phyloP scores from a whole-genome alignment of 1,140 invertebrate species.

The Drosophila takahashii region DNA sequence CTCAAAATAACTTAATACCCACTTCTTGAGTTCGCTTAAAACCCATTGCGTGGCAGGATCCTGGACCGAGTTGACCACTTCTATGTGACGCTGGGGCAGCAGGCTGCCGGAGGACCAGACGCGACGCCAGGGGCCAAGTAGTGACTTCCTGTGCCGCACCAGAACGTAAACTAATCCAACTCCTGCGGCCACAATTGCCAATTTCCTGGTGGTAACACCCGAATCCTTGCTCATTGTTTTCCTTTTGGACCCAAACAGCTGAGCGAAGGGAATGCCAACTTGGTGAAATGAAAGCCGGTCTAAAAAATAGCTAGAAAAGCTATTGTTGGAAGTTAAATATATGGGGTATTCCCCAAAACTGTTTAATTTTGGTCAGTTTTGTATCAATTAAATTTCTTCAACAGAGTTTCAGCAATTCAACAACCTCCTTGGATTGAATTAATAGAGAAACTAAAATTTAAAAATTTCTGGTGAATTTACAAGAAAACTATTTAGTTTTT shows the following conservation, averaged over 20 bases:
- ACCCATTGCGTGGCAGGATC: slow-evolving; percentile 44
- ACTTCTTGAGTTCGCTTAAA: slow-evolving; percentile 59
- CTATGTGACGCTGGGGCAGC: slow-evolving; percentile 42
- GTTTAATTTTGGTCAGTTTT: no score
- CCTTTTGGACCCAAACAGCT: slow-evolving; percentile 2
- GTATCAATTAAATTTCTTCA: no score
- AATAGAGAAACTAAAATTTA: no score
- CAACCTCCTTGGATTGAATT: no score
- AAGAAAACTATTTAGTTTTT: no score
- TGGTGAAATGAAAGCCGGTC: background rate
- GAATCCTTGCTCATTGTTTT: slow-evolving; percentile 31
- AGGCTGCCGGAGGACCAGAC: background rate
- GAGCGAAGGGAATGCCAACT: background rate
- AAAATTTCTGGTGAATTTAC: no score
- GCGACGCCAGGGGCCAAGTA: slow-evolving; percentile 27
- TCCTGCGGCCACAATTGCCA: slow-evolving; percentile 56
- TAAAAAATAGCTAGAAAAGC: background rate
- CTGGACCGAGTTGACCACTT: slow-evolving; percentile 52
- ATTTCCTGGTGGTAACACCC: slow-evolving; percentile 19
- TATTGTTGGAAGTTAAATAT: background rate
- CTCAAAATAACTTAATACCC: no score
- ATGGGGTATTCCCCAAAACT: no score
- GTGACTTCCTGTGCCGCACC: slow-evolving; percentile 40
- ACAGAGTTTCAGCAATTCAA: no score
- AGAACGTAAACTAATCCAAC: slow-evolving; percentile 61